Base-by-base conservation (phyloP, 35 echinoderm and acorn worm species). In the Lytechinus pictus region DNA sequence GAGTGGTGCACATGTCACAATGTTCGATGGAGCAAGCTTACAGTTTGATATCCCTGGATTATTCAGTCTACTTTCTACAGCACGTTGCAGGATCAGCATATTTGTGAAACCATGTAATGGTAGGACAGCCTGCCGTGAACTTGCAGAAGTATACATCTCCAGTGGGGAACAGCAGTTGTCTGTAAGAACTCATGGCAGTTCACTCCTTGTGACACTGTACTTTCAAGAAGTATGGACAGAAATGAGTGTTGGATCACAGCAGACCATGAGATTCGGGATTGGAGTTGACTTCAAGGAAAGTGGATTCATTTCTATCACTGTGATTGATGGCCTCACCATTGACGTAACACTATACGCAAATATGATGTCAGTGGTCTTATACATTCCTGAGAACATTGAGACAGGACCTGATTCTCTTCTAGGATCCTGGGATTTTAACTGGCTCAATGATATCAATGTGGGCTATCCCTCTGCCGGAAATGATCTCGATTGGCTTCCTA, bases 381-480 rank as follows among this genome's bases (percentile, higher is more conserved):
- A 97, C 53, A 12, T 72, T 27, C 61, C 55, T 14, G 66, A 27
- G 13, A 52, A 29, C 5, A 53, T 97, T 54, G 55, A 53, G 16
- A 9, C 94, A 28, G 72, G 27, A 52, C 28, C 53, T 10, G 54
- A 58, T 28, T 79, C 96, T 33, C 27, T 97, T 91, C 27, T 92
- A 60, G 96, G 96, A 33, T 86, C 95, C 54, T 97, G 96, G 96
- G 91, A 97, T 55, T 12, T 87, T 54, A 79, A 95, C 28, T 97
- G 96, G 96, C 87, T 97, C 9, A 93, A 97, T 95, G 96, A 97
- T 90, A 28, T 95, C 2, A 97, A 97, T 79, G 86, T 95, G n/a
- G 96, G 96, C 3, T 16, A 94, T 52, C 54, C 86, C 27, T 53
- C 86, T 54, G 28, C 29, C 27, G 90, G n/a, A 53, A 93, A 27